These are phyloP conservation scores for Nomada fabriciana DNA, from an alignment of 2,888 invertebrate genomes.

Conservation along the genomic window DNA sequence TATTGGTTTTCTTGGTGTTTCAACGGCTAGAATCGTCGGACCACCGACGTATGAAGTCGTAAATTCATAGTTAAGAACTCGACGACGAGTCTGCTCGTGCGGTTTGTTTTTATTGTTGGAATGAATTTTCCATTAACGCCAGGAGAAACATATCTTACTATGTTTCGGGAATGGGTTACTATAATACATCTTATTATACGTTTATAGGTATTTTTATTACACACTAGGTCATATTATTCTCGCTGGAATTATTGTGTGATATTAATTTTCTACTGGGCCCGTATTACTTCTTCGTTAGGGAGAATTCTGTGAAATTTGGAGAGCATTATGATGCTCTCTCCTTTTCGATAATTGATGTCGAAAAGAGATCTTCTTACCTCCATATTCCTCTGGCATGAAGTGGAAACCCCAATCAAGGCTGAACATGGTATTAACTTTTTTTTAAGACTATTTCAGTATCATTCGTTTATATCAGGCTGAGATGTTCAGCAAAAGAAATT, in stretches of 20 bases:
- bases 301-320: too few relatives aligned
- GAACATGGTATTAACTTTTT: constrained; percentile 55
- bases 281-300: too few relatives aligned
- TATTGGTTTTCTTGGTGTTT: constrained; percentile 52
- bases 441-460: constrained; percentile 4
- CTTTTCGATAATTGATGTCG: background rate
- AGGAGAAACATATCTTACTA: too few relatives aligned
- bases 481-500: background rate
- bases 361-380: constrained; percentile 54
- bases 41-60: constrained; percentile 48
- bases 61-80: constrained; percentile 46
- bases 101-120: background rate
- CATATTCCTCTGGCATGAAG: constrained; percentile 52
- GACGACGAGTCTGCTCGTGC: background rate
- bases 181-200: too few relatives aligned
- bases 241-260: background rate
- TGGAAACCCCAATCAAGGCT: constrained; percentile 67
- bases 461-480: background rate
- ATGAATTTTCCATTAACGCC: too few relatives aligned
- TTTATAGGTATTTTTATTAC: too few relatives aligned
- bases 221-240: too few relatives aligned
- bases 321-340: too few relatives aligned
- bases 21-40: constrained; percentile 33
- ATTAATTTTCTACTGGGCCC: background rate
- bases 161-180: too few relatives aligned